These are phyloP conservation scores for Acanthiza pusilla DNA, from an alignment of 2,797 vertebrate genomes.

Conservation along the genomic window DNA sequence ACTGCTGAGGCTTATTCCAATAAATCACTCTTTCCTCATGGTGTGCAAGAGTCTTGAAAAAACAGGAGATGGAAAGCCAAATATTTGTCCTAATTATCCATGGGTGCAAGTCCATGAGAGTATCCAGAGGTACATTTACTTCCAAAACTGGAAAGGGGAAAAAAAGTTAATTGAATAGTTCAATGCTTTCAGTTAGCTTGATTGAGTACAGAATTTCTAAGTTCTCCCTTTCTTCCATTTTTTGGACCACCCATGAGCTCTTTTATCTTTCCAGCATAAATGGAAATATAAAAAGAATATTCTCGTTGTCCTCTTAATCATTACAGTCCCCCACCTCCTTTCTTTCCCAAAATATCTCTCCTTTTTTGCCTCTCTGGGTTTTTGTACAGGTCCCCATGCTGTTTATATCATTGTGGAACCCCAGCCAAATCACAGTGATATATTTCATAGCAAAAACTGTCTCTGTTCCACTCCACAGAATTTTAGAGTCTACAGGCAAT, in stretches of 20 bases:
- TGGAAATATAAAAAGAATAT: neutral
- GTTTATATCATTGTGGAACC: neutral
- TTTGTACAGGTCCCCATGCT: neutral
- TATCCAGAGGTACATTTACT: neutral
- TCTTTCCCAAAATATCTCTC: neutral
- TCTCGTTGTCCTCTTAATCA: neutral
- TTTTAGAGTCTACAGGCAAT: neutral
- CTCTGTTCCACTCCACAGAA: neutral
- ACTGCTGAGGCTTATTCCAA: neutral
- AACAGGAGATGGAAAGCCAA: neutral
- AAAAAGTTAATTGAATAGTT: neutral
- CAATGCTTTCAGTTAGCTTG: neutral
- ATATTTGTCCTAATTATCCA: neutral
- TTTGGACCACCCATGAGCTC: neutral
- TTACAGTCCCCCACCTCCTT: neutral
- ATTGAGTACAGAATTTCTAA: neutral
- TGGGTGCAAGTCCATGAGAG: neutral
- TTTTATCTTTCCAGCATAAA: neutral
- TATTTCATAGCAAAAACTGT: neutral
- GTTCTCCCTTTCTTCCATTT: neutral
- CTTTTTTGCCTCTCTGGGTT: neutral
- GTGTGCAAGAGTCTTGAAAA: neutral
- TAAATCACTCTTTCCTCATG: neutral
- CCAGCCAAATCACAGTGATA: neutral
- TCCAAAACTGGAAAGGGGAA: neutral